Conservation (phyloP, 1,140 invertebrate species). For the Drosophila sulfurigaster region DNA sequence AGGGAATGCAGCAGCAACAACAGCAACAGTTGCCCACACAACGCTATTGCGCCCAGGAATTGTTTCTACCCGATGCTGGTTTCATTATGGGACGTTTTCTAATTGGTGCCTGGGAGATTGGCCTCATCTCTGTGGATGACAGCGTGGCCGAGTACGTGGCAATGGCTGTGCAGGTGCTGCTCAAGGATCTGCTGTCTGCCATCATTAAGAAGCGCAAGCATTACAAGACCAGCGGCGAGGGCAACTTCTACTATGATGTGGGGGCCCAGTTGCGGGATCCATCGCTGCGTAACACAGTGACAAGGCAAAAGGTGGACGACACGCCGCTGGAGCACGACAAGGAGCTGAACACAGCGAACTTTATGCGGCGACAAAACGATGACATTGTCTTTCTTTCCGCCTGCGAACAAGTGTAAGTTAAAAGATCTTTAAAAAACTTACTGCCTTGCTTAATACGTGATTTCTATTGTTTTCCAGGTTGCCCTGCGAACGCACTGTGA, state of each 20-base stretch:
- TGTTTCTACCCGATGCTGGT: constrained; percentile 91
- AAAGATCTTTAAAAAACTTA: neutral
- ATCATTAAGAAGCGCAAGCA: constrained; percentile 90
- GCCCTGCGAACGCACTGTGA: constrained; percentile 73
- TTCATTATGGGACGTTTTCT: constrained; percentile 91
- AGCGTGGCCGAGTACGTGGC: constrained; percentile 91
- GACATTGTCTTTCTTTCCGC: constrained; percentile 78
- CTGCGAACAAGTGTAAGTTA: constrained; percentile 77
- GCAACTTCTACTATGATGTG: constrained; percentile 89
- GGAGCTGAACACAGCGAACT: constrained; percentile 84
- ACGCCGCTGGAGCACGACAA: constrained; percentile 86
- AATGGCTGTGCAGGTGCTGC: constrained; percentile 90
- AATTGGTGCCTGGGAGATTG: constrained; percentile 93
- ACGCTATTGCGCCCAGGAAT: constrained; percentile 88
- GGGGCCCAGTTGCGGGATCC: constrained; percentile 86
- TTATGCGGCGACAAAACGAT: constrained; percentile 85
- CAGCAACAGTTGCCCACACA: constrained; percentile 72
- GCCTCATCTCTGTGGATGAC: constrained; percentile 91
- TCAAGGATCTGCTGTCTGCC: constrained; percentile 91
- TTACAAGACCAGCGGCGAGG: constrained; percentile 88
- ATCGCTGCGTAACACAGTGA: constrained; percentile 76
- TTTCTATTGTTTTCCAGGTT: constrained; percentile 59
- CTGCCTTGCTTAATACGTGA: neutral
- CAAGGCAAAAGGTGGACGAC: constrained; percentile 84
- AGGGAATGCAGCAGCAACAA: constrained; percentile 55